Evolutionary conservation across 2,113 vertebrate genomes (phyloP), one percentile per base, ranked within the genome.

Genomic region (Melanostigma gelatinosum): DNA sequence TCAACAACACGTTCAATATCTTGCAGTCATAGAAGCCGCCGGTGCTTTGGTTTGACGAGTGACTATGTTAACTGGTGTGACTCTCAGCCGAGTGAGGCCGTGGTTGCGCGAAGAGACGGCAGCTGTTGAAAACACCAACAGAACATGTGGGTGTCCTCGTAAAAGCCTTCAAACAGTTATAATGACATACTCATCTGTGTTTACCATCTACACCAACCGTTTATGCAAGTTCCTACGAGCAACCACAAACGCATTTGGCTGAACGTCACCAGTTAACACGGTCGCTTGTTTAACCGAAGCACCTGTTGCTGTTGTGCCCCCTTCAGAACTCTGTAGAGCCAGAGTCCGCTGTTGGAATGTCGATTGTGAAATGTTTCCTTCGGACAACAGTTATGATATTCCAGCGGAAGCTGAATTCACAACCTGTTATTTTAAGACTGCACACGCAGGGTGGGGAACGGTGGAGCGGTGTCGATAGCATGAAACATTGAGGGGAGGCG

Each of bases 401-500:
- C 24, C 8, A 76, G 11, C 64, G n/a, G 24, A 63, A 34, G 77
- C 38, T 72, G 13, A 34, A 24, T 63, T 15, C 20, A 64, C 2
- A 13, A 40, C 9, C 6, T 0, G 29, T 72, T 8, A 36, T 68
- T 60, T 48, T 6, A 27, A n/a, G 50, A n/a, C 50, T 18, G 18
- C 20, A 29, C 11, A 54, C 7, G 24, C 44, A 77, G 72, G 61
- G 86, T 66, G 82, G 68, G 77, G 57, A 80, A 27, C 84, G 72
- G 72, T 72, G 77, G 77, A 78, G 62, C 79, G 29, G 29, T 29
- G 29, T 29, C 29, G 29, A 82, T 84, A 83, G 83, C 86, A 92
- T 93, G 90, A 93, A 93, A 94, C 92, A 92, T 92, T 93, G 90
- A 94, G 81, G 75, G 81, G 88, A 85, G 75, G 65, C 80, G 83